Conservation (phyloP, 2,797 vertebrate species). For the Gobionotothen gibberifrons region DNA sequence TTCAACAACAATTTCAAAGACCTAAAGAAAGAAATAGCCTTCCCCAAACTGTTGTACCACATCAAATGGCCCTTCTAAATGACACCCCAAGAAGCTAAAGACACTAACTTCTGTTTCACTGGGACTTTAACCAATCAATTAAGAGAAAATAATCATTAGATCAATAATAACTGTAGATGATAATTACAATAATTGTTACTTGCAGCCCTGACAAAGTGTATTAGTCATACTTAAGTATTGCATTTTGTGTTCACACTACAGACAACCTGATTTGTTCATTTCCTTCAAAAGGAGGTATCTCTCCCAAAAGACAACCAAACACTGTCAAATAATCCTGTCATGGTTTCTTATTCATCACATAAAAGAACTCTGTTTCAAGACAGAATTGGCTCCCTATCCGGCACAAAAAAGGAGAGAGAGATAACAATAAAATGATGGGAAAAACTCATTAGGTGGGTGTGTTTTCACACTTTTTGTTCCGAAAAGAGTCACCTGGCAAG, state of each 20-base stretch:
- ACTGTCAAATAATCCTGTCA: constrained; percentile 26
- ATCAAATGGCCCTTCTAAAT: too few species aligned
- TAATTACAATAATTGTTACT: neutral
- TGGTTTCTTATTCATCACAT: constrained; percentile 47
- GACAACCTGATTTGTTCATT: constrained; percentile 12
- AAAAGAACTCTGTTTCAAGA: constrained; percentile 31
- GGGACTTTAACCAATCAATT: neutral
- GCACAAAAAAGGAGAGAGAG: constrained; percentile 14
- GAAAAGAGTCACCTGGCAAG: constrained; percentile 29
- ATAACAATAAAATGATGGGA: constrained; percentile 5
- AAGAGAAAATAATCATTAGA: neutral
- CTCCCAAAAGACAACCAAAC: constrained; percentile 24
- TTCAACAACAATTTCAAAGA: constrained; percentile 20
- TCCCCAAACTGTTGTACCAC: neutral
- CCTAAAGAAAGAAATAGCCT: neutral
- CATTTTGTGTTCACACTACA: neutral
- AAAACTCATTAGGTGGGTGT: constrained; percentile 9
- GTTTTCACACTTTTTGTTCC: constrained; percentile 9
- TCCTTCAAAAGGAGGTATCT: constrained; percentile 19
- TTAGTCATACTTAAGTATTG: neutral
- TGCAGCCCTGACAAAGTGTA: neutral
- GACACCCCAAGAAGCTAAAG: too few species aligned
- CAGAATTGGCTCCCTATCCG: constrained; percentile 32
- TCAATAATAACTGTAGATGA: neutral
- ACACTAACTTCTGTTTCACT: too few species aligned